phyloP scores from a whole-genome alignment of 2,113 vertebrate species.

The Rafetus swinhoei region DNA sequence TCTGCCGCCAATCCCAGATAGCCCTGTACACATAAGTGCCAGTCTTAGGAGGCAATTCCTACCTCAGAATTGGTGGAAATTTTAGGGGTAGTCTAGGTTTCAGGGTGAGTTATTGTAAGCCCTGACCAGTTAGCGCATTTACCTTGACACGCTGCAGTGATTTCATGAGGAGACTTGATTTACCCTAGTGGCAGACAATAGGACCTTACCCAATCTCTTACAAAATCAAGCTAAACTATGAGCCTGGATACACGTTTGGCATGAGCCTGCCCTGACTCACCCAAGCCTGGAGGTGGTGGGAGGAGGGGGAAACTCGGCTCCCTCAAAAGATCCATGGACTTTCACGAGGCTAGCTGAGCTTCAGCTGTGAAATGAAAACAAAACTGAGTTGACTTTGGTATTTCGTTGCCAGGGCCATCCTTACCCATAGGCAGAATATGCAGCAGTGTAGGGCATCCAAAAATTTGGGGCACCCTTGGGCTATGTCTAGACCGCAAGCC shows the following conservation, averaged over 20 bases:
- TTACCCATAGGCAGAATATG: no score
- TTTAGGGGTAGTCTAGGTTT: neutral
- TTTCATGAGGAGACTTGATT: neutral
- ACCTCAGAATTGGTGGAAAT: no score
- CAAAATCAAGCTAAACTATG: neutral
- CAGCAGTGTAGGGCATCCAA: no score
- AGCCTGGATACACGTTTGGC: neutral
- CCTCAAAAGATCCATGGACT: neutral
- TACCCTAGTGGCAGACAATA: neutral
- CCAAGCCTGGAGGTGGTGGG: neutral
- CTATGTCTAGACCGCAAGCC: no score
- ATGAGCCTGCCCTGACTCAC: neutral
- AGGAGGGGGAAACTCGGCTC: neutral
- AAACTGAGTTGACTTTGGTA: neutral
- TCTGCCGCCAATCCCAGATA: neutral
- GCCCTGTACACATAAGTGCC: neutral
- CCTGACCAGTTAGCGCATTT: neutral
- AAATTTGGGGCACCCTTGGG: no score
- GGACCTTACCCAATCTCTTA: neutral
- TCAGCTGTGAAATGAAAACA: neutral
- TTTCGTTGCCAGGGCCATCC: no score
- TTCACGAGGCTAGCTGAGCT: neutral
- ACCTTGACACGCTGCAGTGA: neutral
- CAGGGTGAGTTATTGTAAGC: neutral
- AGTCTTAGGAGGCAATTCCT: neutral